These are phyloP conservation scores for Standfussiana lucernea DNA, from an alignment of 2,888 invertebrate genomes.

Conservation along the genomic window DNA sequence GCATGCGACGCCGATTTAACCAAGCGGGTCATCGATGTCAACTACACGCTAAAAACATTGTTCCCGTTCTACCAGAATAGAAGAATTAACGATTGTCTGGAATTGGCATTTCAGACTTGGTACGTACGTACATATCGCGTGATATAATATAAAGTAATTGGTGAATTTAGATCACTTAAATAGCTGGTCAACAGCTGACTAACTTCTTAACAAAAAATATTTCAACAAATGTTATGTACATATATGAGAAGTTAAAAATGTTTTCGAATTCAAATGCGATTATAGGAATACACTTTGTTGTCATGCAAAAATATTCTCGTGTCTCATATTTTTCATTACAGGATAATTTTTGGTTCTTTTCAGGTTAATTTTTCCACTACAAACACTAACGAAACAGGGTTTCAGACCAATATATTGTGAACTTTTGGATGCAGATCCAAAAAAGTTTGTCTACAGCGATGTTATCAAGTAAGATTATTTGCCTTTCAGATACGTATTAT, in stretches of 20 bases:
- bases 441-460: conserved; percentile 89
- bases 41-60: conserved; percentile 92
- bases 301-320: background rate
- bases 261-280: conserved; percentile 5
- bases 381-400: conserved; percentile 79
- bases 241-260: background rate
- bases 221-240: background rate
- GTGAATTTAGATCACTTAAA: background rate
- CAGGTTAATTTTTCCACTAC: conserved; percentile 79
- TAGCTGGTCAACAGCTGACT: background rate
- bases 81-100: conserved; percentile 79
- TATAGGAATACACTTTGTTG: background rate
- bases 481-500: background rate
- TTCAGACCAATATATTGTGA: conserved; percentile 90
- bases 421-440: conserved; percentile 90
- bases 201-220: background rate
- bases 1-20: conserved; percentile 92
- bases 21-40: conserved; percentile 92
- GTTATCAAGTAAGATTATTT: conserved; percentile 86
- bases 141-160: conserved; percentile 5
- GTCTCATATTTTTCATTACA: background rate
- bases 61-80: conserved; percentile 92
- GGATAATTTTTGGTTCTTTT: conserved; percentile 38
- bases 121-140: conserved; percentile 69
- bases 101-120: conserved; percentile 79